Base-by-base conservation (phyloP, 2,797 vertebrate species). In the Anniella stebbinsi region DNA sequence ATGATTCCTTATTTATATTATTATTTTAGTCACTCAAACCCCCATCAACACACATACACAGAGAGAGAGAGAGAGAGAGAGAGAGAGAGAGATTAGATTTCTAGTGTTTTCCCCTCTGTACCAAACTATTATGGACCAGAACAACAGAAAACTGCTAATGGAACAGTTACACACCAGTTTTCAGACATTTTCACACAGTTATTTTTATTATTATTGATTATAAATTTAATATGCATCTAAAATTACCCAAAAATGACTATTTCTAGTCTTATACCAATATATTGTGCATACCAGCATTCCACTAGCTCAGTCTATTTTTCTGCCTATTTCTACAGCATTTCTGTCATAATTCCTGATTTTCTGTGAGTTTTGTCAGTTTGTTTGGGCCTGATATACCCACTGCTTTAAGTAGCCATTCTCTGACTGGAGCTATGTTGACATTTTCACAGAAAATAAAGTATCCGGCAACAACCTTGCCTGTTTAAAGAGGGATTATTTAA, bases 401-500 rank as follows among this genome's bases (percentile, higher is more conserved):
- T 77, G 30, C 38, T 77, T 77, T 48, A 77, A 78, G 45, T 78
- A 51, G 57, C 38, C 86, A 78, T 67, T 87, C 2, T 78, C 41
- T 87, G 75, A 67, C 86, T 48, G 70, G 21, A 78, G 38, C 28
- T 10, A 1, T 15, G n/a, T 86, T 75, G 84, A 57, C 70, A 75
- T 60, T 80, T 51, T 80, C 18, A 87, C 41, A 66, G 73, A 70
- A n/a, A n/a, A 30, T 66, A 48, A 87, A 41, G 6, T 63, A 77
- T 17, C 15, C 60, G 78, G 86, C 30, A 66, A 67, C 60, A 48
- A 36, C 48, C 28, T n/a, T 12, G 33, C 6, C n/a, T 57, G 9
- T 87, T 69, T 80, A 80, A 70, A 87, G 45, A 70, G 66, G 76
- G 45, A 57, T 38, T 87, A 45, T 54, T 41, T 51, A 77, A 80